Percentiles rank a stretch among this genome's conserved stretches.
Evolutionary conservation across 2,888 invertebrate genomes (phyloP).

Genomic region (Orthosia gothica): DNA sequence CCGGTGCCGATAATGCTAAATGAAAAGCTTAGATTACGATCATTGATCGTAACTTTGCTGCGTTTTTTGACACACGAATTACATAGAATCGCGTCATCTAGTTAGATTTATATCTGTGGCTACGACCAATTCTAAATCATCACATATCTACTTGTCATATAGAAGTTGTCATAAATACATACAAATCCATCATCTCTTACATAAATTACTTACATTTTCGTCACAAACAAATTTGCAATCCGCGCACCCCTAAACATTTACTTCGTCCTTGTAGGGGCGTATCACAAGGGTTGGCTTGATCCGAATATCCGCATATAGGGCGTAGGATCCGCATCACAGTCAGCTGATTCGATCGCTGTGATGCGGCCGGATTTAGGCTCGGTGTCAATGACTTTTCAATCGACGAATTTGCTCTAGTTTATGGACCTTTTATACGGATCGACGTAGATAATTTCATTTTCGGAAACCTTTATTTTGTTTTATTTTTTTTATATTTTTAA

Average conservation of each 20-base stretch:
- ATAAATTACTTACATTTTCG: neutral
- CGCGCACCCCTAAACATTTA: conserved; percentile 19
- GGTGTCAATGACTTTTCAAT: neutral
- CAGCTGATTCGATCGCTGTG: conserved; percentile 40
- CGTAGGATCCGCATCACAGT: conserved; percentile 9
- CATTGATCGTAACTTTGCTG: too few species aligned
- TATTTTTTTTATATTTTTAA: too few species aligned
- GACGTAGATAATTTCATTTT: neutral
- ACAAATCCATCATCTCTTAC: neutral
- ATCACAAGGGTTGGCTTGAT: conserved; percentile 13
- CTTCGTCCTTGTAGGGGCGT: conserved; percentile 28
- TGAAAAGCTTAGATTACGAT: too few species aligned
- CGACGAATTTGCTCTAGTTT: neutral
- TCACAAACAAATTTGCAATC: conserved; percentile 47
- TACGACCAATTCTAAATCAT: too few species aligned
- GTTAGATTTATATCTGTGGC: too few species aligned
- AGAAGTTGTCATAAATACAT: too few species aligned
- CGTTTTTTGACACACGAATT: too few species aligned
- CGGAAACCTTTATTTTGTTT: too few species aligned
- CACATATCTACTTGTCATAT: too few species aligned
- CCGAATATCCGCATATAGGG: conserved; percentile 31
- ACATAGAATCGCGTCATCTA: too few species aligned
- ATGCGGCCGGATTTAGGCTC: neutral
- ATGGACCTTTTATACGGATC: neutral
- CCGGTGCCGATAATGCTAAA: too few species aligned